Percentiles rank a stretch among this genome's conserved stretches.
These are phyloP conservation scores for Dolichomitus sp. DNA, from an alignment of 2,888 invertebrate genomes.

Conservation along the genomic window DNA sequence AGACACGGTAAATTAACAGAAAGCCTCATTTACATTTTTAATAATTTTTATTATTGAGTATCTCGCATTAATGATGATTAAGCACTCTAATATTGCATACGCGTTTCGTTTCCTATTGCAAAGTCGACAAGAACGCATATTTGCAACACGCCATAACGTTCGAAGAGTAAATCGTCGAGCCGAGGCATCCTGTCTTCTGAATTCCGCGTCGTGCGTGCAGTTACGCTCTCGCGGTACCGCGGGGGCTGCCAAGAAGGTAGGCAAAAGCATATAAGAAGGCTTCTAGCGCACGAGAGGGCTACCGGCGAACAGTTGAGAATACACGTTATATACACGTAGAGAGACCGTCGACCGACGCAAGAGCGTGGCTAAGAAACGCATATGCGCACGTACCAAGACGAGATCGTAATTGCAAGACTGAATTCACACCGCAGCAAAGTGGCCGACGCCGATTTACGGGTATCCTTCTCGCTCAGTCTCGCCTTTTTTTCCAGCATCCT, in stretches of 20 bases:
- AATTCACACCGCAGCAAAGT: slow-evolving; percentile 67
- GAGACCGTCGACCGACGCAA: slow-evolving; percentile 5
- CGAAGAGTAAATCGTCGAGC: slow-evolving; percentile 38
- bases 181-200: slow-evolving; percentile 64
- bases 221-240: slow-evolving; percentile 63
- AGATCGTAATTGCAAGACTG: slow-evolving; percentile 69
- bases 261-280: slow-evolving; percentile 21
- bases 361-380: slow-evolving; percentile 56
- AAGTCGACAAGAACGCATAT: background rate
- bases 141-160: slow-evolving; percentile 3
- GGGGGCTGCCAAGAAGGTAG: slow-evolving; percentile 23
- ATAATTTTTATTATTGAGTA: background rate
- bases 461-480: slow-evolving; percentile 37
- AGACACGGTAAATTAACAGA: too few species aligned
- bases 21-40: background rate
- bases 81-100: background rate
- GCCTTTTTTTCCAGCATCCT: slow-evolving; percentile 18
- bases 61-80: background rate
- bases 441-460: slow-evolving; percentile 61
- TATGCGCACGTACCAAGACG: slow-evolving; percentile 72
- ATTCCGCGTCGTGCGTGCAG: slow-evolving; percentile 77
- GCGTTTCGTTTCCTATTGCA: background rate
- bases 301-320: slow-evolving; percentile 31
- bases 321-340: background rate
- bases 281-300: slow-evolving; percentile 13